Conservation (phyloP, 2,113 vertebrate species). For the Pteruthius melanotis region DNA sequence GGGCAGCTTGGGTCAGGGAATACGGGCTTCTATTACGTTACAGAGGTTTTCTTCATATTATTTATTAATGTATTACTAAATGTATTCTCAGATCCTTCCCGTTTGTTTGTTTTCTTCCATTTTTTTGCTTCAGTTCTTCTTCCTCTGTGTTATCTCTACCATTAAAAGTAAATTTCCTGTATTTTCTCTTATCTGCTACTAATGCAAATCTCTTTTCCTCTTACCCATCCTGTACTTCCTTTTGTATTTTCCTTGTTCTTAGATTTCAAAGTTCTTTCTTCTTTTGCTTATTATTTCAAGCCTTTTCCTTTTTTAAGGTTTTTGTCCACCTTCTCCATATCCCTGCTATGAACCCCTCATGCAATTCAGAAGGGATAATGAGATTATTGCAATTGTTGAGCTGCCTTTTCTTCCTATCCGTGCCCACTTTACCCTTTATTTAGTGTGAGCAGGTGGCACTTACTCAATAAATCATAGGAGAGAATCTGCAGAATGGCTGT, state of each 20-base stretch:
- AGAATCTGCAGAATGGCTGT: not conserved
- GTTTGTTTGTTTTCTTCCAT: not conserved
- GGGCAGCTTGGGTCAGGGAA: not conserved
- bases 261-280: not conserved
- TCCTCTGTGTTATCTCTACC: not conserved
- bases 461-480: not conserved
- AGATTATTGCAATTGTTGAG: not conserved
- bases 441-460: not conserved
- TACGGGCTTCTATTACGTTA: not conserved
- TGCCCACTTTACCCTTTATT: not conserved
- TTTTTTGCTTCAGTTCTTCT: not conserved
- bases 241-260: not conserved
- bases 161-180: not conserved
- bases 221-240: not conserved
- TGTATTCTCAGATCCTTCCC: not conserved
- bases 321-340: not conserved
- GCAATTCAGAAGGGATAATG: not conserved
- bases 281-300: not conserved
- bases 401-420: not conserved
- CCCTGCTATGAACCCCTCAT: not conserved
- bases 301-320: not conserved
- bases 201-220: not conserved
- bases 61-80: not conserved
- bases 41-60: not conserved
- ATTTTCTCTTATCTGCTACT: not conserved